A percentile compares a stretch with the other conserved stretches of the same genome.
These are phyloP conservation scores for Drosophila pseudoananassae DNA, from an alignment of 1,140 invertebrate genomes.

Conservation along the genomic window DNA sequence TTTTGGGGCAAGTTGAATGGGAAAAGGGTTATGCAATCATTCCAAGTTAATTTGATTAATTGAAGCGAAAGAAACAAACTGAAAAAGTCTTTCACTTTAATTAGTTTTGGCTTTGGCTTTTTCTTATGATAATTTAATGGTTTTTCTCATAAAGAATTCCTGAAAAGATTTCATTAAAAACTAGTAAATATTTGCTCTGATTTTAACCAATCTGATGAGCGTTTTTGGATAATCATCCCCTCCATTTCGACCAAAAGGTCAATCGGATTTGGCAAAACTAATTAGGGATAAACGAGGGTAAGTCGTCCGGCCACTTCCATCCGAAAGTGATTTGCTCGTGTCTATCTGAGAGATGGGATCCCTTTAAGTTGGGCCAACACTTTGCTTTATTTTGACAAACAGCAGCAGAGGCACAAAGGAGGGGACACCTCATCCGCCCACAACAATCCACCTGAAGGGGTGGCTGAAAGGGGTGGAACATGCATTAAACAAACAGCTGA, in stretches of 20 bases:
- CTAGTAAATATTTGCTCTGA: neutral
- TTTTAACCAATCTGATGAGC: neutral
- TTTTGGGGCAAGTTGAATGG: conserved; percentile 59
- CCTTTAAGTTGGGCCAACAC: conserved; percentile 30
- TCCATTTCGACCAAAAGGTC: conserved; percentile 16
- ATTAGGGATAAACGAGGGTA: conserved; percentile 67
- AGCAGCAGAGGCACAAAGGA: conserved; percentile 24
- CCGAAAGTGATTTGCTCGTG: conserved; percentile 44
- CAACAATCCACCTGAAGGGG: conserved; percentile 31
- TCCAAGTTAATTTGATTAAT: conserved; percentile 15
- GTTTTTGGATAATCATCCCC: neutral
- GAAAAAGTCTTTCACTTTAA: conserved; percentile 6
- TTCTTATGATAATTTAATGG: too few species aligned
- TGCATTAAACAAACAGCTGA: conserved; percentile 80
- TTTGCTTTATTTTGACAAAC: conserved; percentile 37
- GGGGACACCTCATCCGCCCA: conserved; percentile 3
- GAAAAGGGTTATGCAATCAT: conserved; percentile 1
- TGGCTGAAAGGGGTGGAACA: conserved; percentile 47
- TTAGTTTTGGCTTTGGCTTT: conserved; percentile 3
- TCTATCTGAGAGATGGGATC: conserved; percentile 26
- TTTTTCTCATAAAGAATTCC: neutral
- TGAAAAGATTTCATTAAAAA: neutral
- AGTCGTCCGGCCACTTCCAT: conserved; percentile 24
- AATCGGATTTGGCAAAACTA: conserved; percentile 46
- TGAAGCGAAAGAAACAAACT: conserved; percentile 4